Evolutionary conservation across 2,797 vertebrate genomes (phyloP).

Genomic region (Nyctalus aviator): DNA sequence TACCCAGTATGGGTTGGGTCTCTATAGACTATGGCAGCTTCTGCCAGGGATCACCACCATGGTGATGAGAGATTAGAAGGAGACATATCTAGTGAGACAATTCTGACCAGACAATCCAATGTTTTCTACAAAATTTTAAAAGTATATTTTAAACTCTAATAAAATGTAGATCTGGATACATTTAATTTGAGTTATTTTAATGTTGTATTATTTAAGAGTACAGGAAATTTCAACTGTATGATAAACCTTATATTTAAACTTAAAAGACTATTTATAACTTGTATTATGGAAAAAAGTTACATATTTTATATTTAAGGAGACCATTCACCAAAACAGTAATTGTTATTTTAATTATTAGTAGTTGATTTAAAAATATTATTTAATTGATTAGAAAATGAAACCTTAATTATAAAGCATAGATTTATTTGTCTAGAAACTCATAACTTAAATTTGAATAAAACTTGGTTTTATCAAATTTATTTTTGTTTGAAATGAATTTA

Average conservation of each 20-base stretch:
- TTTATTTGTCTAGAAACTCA: constrained; percentile 26
- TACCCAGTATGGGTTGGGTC: not conserved
- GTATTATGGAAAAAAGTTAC: not conserved
- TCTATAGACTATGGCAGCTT: not conserved
- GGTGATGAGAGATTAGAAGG: not conserved
- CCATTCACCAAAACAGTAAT: not conserved
- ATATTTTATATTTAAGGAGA: not conserved
- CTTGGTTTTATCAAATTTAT: not conserved
- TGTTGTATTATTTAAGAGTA: not conserved
- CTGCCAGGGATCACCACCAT: not conserved
- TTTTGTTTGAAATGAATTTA: constrained; percentile 28
- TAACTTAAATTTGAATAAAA: constrained; percentile 50
- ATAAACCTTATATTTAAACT: constrained; percentile 13
- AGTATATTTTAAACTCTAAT: constrained; percentile 17
- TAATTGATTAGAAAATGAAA: constrained; percentile 31
- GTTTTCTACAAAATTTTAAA: constrained; percentile 5
- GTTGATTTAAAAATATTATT: not conserved
- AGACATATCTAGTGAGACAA: not conserved
- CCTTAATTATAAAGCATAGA: not conserved
- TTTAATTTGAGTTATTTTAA: constrained; percentile 56
- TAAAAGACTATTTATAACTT: constrained; percentile 6
- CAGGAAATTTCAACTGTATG: constrained; percentile 45
- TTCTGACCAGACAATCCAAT: not conserved
- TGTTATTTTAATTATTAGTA: constrained; percentile 2
- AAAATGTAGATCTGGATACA: constrained; percentile 12